Conservation (phyloP, 2,888 invertebrate genomes). For the Diadegma fenestrale region DNA sequence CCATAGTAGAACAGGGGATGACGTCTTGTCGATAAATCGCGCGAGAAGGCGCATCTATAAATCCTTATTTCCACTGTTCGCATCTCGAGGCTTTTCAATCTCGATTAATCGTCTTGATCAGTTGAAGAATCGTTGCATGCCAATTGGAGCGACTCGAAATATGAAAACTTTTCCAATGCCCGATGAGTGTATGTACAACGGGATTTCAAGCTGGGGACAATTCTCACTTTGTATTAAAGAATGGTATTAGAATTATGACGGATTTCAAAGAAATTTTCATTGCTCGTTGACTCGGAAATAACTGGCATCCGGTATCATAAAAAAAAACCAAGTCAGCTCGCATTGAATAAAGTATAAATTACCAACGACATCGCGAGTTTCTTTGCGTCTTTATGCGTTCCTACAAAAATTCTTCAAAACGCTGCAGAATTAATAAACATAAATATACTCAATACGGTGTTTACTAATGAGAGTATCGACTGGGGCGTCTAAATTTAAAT, state of each 20-base stretch:
- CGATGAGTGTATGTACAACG: no score
- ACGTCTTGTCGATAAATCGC: conserved; percentile 29
- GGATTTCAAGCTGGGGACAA: background rate
- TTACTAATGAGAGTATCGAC: no score
- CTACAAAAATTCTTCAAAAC: no score
- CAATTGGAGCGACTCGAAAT: conserved; percentile 19
- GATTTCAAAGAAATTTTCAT: background rate
- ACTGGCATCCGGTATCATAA: background rate
- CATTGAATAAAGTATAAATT: background rate
- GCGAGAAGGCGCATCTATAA: background rate
- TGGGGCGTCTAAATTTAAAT: background rate
- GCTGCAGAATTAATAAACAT: no score
- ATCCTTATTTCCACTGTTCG: conserved; percentile 10
- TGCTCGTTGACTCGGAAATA: background rate
- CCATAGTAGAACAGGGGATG: conserved; percentile 4
- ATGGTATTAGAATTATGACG: background rate
- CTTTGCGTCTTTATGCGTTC: background rate
- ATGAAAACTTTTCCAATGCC: conserved; percentile 12
- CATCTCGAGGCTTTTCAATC: conserved; percentile 31
- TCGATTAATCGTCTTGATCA: conserved; percentile 16
- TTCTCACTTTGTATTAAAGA: background rate
- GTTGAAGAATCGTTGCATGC: conserved; percentile 34
- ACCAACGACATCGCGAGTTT: background rate
- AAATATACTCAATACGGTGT: no score
- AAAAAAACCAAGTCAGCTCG: background rate